Base-by-base conservation (phyloP, 2,797 vertebrate genomes). In the Naso thynnoides region DNA sequence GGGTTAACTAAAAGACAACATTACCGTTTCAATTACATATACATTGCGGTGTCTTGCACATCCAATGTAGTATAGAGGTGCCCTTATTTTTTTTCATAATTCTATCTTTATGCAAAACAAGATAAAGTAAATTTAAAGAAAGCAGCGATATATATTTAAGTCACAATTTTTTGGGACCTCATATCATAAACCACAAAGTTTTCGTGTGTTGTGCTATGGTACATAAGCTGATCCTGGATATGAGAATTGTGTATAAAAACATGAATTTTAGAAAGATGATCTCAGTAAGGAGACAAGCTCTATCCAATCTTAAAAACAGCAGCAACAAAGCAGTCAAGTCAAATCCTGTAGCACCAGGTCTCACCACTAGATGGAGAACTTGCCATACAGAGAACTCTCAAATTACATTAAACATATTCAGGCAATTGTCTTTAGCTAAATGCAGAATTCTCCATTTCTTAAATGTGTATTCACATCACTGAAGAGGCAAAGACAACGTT, bases 311-410 rank as follows among this genome's bases (percentile, higher is more conserved):
- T n/a, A 26, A 62, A 74, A 31, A n/a, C 45, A 23, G 15, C 10
- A 18, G 7, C 4, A 31, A 19, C 23, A 44, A 11, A 5, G 15
- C 31, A 49, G 47, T n/a, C 3, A 21, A 29, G n/a, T 58, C 13
- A 38, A 21, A 55, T 42, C 2, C n/a, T 75, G 77, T 59, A 54
- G 50, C 15, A 70, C 71, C 23, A 54, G 5, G 1, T 62, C 3
- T 47, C 24, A 72, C 85, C 91, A 89, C 86, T 65, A 89, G 93
- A 73, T 81, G 88, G 91, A 6, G 61, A 36, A 56, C 19, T 87
- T 81, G 57, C 26, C 54, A 75, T 16, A 72, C 44, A 68, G 58
- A 80, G 38, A 21, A 27, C 6, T 58, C 48, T 36, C 14, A 27
- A 31, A 15, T 5, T 15, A 19, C 33, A 18, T 29, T 8, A 6